Base-by-base conservation (phyloP, 2,113 vertebrate genomes). In the Melanerpes aurifrons region DNA sequence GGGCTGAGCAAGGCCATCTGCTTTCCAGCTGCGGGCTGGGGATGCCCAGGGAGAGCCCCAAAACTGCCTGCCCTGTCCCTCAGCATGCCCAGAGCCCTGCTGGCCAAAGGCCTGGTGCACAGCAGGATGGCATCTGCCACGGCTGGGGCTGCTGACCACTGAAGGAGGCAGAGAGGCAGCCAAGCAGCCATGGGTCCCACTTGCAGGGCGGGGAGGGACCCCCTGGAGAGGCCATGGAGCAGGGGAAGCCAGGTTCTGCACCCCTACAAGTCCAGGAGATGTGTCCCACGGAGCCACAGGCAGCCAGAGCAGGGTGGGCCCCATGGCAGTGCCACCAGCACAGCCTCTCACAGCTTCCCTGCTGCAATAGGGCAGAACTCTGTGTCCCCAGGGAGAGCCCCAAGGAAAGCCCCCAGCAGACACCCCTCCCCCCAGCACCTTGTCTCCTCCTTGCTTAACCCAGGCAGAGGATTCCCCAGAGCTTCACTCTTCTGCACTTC, bases 301-400 rank as follows among this genome's bases (percentile, higher is more conserved):
- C 72, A 95, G 90, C 92, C 95, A 96, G 90, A 90, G 88, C 88
- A 75, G 67, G 66, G 21, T 43, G 16, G 47, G 19, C 69, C 73
- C 85, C 2, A 7, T 0, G 11, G 77, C 37, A 2, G 43, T 57
- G 70, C 85, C 0, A 0, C 87, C 7, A 5, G 31, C 74, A 67
- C 10, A 3, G 9, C 62, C 80, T 63, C 86, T 79, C 24, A 62
- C 32, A 28, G 94, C 93, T 91, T 87, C 25, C 63, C 75, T 19
- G 72, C 93, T 88, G 86, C 87, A 85, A 45, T 7, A 15, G 43
- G 43, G 43, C 43, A 45, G 43, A 45, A 15, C 6, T 15, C 43
- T 16, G 15, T 45, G 43, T 45, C 43, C 43, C 43, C 43, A 45
- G 43, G 43, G 43, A 45, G 43, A 45, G 15, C 43, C 43, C 43